Conservation (phyloP, 2,797 vertebrate species). For the Galaxias olidus region DNA sequence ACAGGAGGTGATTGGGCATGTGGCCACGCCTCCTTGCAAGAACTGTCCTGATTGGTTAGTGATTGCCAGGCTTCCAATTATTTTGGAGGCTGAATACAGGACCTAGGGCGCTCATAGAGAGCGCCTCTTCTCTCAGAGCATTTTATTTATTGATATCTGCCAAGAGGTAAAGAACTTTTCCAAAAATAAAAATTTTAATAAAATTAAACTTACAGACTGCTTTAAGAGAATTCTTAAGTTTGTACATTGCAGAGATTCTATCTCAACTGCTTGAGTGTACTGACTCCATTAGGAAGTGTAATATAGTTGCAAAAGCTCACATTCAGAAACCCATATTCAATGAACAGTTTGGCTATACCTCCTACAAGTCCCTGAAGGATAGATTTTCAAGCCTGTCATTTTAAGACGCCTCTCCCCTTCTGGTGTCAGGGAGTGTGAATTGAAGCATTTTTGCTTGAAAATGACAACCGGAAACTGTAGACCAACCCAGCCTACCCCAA, state of each 20-base stretch:
- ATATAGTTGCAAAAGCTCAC: background rate
- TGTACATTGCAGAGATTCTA: slow-evolving; percentile 49
- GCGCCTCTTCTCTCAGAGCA: too few relatives aligned
- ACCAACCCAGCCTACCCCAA: background rate
- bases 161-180: too few relatives aligned
- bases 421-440: slow-evolving; percentile 21
- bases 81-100: too few relatives aligned
- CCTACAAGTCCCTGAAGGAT: background rate
- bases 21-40: too few relatives aligned
- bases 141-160: too few relatives aligned
- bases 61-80: too few relatives aligned
- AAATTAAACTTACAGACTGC: too few relatives aligned
- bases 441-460: slow-evolving; percentile 18
- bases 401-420: background rate
- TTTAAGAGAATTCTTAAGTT: slow-evolving; percentile 65
- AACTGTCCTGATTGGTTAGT: too few relatives aligned
- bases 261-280: slow-evolving; percentile 8
- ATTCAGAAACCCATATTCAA: too few relatives aligned
- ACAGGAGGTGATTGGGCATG: too few relatives aligned
- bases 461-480: background rate
- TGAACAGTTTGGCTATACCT: background rate
- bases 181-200: too few relatives aligned
- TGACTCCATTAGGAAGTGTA: background rate
- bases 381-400: background rate
- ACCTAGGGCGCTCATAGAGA: too few relatives aligned